Evolutionary conservation across 2,797 vertebrate species (phyloP).

Genomic region (Characodon lateralis): DNA sequence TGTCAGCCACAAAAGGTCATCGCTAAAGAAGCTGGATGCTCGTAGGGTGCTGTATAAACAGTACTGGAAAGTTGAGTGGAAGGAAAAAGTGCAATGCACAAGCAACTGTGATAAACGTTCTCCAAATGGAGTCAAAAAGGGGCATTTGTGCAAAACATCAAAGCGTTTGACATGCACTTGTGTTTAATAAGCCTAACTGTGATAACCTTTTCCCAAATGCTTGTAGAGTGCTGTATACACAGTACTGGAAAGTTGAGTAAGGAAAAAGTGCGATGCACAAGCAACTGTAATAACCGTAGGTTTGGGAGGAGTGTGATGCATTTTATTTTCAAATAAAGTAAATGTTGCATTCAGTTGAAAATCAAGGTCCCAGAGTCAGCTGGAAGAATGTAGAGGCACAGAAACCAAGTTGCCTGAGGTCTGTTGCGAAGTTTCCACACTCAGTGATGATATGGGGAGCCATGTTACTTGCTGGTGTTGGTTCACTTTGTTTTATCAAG

Average conservation of each 20-base stretch:
- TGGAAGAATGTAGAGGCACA: not conserved
- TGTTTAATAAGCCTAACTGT: not conserved
- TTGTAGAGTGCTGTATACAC: not conserved
- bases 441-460: too few relatives aligned
- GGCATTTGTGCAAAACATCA: conserved; percentile 5
- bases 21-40: not conserved
- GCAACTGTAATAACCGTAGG: not conserved
- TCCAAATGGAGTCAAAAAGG: conserved; percentile 14
- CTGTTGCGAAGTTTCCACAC: too few relatives aligned
- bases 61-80: too few relatives aligned
- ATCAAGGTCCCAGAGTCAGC: not conserved
- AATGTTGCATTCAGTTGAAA: not conserved
- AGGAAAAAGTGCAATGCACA: too few relatives aligned
- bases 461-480: too few relatives aligned
- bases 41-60: too few relatives aligned
- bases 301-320: not conserved
- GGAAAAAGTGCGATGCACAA: not conserved
- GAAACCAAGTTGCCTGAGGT: not conserved
- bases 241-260: not conserved
- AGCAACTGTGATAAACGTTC: not conserved
- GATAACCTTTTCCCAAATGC: too few relatives aligned
- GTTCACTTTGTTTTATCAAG: too few relatives aligned
- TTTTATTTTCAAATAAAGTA: not conserved
- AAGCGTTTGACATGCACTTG: not conserved
- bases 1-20: not conserved